Conservation (phyloP, 2,888 invertebrate genomes). For the Aleiodes leptofemur region DNA sequence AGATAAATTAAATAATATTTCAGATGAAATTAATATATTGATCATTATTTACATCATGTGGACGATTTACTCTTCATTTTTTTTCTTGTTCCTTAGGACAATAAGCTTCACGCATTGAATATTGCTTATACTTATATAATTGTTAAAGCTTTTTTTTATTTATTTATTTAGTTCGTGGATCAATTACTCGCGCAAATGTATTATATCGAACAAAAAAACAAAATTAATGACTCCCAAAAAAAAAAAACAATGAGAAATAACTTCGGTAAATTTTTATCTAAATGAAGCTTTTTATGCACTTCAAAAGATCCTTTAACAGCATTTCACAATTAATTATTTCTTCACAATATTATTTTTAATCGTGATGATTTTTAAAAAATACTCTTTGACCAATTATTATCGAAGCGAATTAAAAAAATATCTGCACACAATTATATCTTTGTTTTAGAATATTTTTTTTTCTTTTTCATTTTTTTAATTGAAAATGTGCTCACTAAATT, state of each 20-base stretch:
- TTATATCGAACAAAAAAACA: slow-evolving; percentile 16
- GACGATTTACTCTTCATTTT: slow-evolving; percentile 20
- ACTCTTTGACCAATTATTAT: slow-evolving; percentile 23
- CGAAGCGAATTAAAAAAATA: slow-evolving; percentile 29
- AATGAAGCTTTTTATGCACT: background rate
- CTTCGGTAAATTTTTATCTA: background rate
- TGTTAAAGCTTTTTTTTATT: slow-evolving; percentile 26
- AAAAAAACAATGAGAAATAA: slow-evolving; percentile 15
- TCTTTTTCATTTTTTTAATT: slow-evolving; percentile 8
- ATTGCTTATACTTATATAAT: slow-evolving; percentile 20
- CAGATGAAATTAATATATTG: slow-evolving; percentile 8
- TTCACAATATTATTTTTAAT: background rate
- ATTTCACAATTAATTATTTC: slow-evolving; percentile 19
- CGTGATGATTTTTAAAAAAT: slow-evolving; percentile 1
- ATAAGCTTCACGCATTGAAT: slow-evolving; percentile 30
- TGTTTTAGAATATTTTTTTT: background rate
- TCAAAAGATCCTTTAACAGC: slow-evolving; percentile 8
- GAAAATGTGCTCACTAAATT: slow-evolving; percentile 20
- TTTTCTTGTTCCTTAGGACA: background rate
- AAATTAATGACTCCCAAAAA: slow-evolving; percentile 7
- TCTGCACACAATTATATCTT: slow-evolving; percentile 6
- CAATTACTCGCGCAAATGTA: slow-evolving; percentile 1
- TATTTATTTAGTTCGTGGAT: slow-evolving; percentile 21
- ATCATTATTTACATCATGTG: slow-evolving; percentile 23
- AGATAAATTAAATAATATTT: slow-evolving; percentile 21